These are phyloP conservation scores for Ornithoptera alexandrae DNA, from an alignment of 2,888 invertebrate species.

Conservation along the genomic window DNA sequence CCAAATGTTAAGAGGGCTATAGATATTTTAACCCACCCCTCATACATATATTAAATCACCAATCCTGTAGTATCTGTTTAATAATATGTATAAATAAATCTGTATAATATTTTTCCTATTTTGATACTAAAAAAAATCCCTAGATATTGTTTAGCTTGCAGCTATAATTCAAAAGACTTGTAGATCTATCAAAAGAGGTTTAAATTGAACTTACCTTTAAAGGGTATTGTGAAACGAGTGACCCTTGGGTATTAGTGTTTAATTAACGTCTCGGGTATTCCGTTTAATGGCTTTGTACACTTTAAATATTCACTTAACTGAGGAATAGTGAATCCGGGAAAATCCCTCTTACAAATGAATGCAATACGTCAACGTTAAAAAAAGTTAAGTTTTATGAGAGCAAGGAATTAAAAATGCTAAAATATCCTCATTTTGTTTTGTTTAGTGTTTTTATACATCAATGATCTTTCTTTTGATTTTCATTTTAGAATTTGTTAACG, in stretches of 20 bases:
- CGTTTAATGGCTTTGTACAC: conserved; percentile 29
- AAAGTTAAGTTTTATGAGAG: background rate
- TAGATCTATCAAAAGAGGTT: conserved; percentile 38
- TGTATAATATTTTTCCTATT: no score
- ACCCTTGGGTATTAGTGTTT: conserved; percentile 36
- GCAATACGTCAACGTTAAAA: conserved; percentile 6
- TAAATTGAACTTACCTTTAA: conserved; percentile 35
- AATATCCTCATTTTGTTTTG: background rate
- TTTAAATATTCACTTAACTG: conserved; percentile 36
- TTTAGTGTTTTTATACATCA: no score
- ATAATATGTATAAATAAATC: no score
- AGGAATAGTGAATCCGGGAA: conserved; percentile 16
- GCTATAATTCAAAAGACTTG: conserved; percentile 3
- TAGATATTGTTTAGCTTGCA: background rate
- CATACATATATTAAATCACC: no score
- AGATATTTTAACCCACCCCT: no score
- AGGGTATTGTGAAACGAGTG: conserved; percentile 33
- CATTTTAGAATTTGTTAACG: no score
- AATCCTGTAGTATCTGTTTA: no score
- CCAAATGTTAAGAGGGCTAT: no score
- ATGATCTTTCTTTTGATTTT: no score
- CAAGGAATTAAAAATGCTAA: background rate
- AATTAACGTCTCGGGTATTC: conserved; percentile 39
- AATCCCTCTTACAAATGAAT: conserved; percentile 1
- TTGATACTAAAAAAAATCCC: no score